phyloP scores from a whole-genome alignment of 2,113 vertebrate genomes.

The Myotis lucifugus region DNA sequence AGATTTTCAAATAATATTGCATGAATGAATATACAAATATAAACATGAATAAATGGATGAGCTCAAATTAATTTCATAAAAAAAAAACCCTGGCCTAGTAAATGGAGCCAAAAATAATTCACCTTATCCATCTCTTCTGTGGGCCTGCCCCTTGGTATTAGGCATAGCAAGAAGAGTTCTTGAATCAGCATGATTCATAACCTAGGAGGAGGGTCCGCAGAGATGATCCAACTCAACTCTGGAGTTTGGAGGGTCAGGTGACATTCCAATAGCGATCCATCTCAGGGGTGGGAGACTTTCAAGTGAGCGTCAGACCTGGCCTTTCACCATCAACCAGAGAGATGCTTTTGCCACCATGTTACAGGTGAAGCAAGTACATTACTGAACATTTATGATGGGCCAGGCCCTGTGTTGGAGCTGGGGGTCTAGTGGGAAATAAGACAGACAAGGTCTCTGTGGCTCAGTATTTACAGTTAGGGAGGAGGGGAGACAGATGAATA shows the following conservation, averaged over 20 bases:
- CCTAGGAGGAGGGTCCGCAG: neutral
- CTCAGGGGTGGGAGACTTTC: neutral
- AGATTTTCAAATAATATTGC: constrained; percentile 12
- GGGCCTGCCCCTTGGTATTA: neutral
- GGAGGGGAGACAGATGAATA: neutral
- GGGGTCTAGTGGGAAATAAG: neutral
- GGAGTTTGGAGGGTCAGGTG: neutral
- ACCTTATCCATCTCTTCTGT: neutral
- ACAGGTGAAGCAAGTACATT: neutral
- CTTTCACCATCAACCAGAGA: neutral
- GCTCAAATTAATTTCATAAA: constrained; percentile 40
- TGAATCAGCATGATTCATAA: neutral
- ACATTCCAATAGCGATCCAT: neutral
- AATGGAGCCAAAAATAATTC: neutral
- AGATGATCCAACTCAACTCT: neutral
- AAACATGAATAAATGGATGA: neutral
- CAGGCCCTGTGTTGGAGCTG: neutral
- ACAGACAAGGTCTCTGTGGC: neutral
- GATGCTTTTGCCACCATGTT: neutral
- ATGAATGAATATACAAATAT: neutral
- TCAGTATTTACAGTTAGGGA: neutral
- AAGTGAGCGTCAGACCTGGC: neutral
- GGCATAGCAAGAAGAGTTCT: neutral
- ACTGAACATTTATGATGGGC: neutral
- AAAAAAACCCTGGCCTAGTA: neutral